These are phyloP conservation scores for Trachelus tabidus DNA, from an alignment of 2,888 invertebrate species.

Conservation along the genomic window DNA sequence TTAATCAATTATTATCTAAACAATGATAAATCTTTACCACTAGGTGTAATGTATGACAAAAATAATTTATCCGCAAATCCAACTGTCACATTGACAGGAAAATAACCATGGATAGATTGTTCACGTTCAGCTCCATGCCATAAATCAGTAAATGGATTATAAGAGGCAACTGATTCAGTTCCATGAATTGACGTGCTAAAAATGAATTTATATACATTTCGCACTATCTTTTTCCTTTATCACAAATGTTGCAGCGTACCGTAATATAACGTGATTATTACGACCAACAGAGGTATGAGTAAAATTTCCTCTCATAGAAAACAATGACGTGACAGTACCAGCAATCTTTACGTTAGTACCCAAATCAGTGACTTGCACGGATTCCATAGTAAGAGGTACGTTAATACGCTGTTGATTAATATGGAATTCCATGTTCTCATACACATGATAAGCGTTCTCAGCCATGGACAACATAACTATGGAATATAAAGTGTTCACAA, in stretches of 20 bases:
- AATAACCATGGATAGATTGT: constrained; percentile 75
- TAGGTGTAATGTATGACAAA: constrained; percentile 57
- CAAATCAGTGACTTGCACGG: constrained; percentile 70
- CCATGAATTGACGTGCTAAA: constrained; percentile 70
- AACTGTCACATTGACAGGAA: constrained; percentile 70
- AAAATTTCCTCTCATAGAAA: constrained; percentile 78
- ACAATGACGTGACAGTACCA: constrained; percentile 69
- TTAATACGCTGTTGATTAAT: constrained; percentile 69
- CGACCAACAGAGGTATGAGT: constrained; percentile 71
- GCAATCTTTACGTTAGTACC: constrained; percentile 73
- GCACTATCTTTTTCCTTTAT: constrained; percentile 65
- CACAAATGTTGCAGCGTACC: constrained; percentile 68
- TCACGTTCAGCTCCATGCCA: constrained; percentile 77
- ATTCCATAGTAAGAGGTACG: constrained; percentile 70
- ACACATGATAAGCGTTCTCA: constrained; percentile 51
- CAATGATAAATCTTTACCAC: constrained; percentile 36
- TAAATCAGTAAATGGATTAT: constrained; percentile 74
- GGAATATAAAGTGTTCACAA: background rate
- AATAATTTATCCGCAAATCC: constrained; percentile 54
- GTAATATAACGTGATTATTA: constrained; percentile 70
- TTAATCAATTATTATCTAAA: background rate
- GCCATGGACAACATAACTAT: constrained; percentile 51
- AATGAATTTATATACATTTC: constrained; percentile 33
- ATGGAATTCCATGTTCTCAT: constrained; percentile 64
- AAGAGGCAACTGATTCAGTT: constrained; percentile 65